Evolutionary conservation across 2,888 invertebrate species (phyloP).

Genomic region (Teinopalpus imperialis): DNA sequence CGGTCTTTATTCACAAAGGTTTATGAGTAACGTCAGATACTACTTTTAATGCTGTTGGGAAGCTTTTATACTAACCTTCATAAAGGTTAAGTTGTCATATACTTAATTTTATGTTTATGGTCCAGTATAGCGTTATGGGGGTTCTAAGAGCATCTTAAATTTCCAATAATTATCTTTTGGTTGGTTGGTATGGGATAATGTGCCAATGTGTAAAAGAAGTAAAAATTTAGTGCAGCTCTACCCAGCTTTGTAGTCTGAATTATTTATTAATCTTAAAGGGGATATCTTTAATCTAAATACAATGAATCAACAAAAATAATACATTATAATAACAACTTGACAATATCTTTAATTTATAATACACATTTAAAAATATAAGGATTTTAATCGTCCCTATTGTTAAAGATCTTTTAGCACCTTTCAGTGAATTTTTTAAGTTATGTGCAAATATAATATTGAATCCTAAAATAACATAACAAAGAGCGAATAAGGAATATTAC

Average conservation of each 20-base stretch:
- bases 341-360: no score
- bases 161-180: no score
- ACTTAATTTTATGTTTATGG: conserved; percentile 9
- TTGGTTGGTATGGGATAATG: no score
- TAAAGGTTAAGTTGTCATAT: not conserved
- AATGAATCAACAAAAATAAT: no score
- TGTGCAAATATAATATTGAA: conserved; percentile 8
- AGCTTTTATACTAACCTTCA: conserved; percentile 31
- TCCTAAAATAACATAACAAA: not conserved
- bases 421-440: not conserved
- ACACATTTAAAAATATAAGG: no score
- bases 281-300: no score
- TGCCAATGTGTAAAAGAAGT: no score
- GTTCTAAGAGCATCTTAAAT: no score
- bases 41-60: conserved; percentile 30
- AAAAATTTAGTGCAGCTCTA: no score
- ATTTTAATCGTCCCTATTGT: not conserved
- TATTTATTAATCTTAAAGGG: no score
- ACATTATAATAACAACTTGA: no score
- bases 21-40: conserved; percentile 33
- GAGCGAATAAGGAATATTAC: not conserved
- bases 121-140: conserved; percentile 5
- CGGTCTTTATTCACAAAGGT: conserved; percentile 35
- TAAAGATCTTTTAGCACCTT: not conserved
- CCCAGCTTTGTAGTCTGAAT: no score